Conservation (phyloP, 2,113 vertebrate genomes). For the Nymphicus hollandicus region DNA sequence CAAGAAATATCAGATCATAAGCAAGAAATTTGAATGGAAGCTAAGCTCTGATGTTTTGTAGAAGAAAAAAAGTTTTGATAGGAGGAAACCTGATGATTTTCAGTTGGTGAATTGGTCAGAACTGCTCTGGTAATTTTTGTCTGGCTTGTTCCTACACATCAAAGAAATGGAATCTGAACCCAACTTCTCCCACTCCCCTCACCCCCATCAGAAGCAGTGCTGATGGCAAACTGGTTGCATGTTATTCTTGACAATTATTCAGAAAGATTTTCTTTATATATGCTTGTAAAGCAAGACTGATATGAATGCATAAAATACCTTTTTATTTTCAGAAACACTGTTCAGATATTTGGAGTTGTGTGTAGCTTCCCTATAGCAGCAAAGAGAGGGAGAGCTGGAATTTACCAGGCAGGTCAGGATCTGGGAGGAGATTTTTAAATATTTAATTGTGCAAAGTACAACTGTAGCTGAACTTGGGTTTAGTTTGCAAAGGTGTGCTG, state of each 20-base stretch:
- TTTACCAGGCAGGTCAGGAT: background rate
- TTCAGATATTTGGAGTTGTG: background rate
- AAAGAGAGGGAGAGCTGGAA: background rate
- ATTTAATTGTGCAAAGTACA: background rate
- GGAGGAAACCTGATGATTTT: background rate
- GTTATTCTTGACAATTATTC: background rate
- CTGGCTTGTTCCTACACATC: background rate
- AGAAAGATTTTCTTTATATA: background rate
- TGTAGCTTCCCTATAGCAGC: background rate
- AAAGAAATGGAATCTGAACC: background rate
- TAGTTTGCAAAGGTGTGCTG: background rate
- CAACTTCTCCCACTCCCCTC: accelerated
- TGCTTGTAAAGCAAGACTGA: background rate
- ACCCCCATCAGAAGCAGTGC: no score
- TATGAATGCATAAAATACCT: background rate
- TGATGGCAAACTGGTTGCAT: background rate
- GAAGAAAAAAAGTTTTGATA: background rate
- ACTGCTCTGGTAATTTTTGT: background rate
- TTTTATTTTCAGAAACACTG: background rate
- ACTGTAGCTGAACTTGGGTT: background rate
- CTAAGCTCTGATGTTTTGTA: background rate
- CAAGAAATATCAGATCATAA: background rate
- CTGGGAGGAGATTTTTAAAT: background rate
- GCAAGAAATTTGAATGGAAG: background rate
- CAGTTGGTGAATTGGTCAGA: background rate